Conservation (phyloP, 23 tunicate genomes). For the Oikopleura albicans region DNA sequence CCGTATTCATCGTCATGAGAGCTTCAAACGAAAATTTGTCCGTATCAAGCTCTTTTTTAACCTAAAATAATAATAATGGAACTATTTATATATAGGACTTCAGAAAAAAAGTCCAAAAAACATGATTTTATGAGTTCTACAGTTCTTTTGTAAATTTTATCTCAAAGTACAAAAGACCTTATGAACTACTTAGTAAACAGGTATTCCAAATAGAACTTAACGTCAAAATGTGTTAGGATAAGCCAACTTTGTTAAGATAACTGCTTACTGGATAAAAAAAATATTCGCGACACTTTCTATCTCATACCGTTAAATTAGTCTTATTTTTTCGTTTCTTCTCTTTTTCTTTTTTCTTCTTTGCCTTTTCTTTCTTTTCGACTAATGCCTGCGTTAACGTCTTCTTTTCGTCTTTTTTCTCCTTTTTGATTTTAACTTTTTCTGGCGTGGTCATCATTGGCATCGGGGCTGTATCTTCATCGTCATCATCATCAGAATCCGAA, state of each 20-base stretch:
- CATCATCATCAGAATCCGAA: neutral
- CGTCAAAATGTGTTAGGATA: no score
- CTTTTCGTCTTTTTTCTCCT: neutral
- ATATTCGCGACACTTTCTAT: no score
- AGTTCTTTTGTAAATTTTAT: neutral
- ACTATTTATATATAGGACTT: no score
- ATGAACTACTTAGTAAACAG: no score
- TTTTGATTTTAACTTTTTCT: neutral
- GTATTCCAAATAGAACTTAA: no score
- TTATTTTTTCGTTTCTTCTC: neutral
- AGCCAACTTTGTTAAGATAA: no score
- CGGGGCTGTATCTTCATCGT: neutral
- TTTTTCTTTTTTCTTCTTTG: neutral
- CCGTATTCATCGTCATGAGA: slow-evolving; percentile 3
- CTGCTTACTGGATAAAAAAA: no score
- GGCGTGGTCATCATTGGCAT: neutral
- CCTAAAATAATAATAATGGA: neutral
- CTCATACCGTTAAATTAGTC: neutral
- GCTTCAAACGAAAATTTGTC: neutral
- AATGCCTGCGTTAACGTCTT: neutral
- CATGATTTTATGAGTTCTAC: no score
- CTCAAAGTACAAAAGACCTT: no score
- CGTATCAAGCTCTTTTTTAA: neutral
- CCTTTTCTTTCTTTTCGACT: neutral
- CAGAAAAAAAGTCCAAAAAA: no score